Evolutionary conservation across 2,797 vertebrate genomes (phyloP), one percentile per base, ranked within the genome.

Genomic region (Parauchenoglanis punctatus): DNA sequence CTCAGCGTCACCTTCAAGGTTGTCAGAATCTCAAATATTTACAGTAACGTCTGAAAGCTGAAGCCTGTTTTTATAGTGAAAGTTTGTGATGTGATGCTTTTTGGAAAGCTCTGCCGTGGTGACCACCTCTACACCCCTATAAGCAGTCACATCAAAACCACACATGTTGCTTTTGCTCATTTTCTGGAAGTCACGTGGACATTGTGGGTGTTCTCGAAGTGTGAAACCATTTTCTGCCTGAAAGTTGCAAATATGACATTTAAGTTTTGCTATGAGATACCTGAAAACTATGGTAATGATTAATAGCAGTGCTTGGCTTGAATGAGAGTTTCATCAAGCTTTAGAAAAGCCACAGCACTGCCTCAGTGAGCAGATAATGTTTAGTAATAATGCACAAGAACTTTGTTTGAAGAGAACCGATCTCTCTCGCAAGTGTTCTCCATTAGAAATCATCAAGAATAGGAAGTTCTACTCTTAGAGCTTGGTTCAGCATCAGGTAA

Each of bases 131-230:
- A 56, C 17, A 78, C 18, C 49, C 5, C 28, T 7, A 23, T 4
- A 20, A 25, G 65, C 40, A 59, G 72, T 58, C 73, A 80, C 11
- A 70, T 70, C n/a, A 59, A 84, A 87, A 76, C 82, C 63, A 83
- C 67, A 81, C n/a, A 6, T 17, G 28, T 59, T 17, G 68, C 80
- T 65, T 52, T 11, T 23, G n/a, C n/a, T 72, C 85, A 73, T 49
- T 63, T 75, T 17, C 80, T n/a, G 86, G 18, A 83, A 87, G 56
- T 87, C 85, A 87, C 67, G 11, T 82, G 85, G 18, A 35, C 52
- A 5, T 49, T 54, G 68, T 63, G 80, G 67, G 46, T 40, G 49
- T 46, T 2, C 18, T 58, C 4, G 56, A 63, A 25, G 77, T 35
- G 28, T 72, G 52, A 28, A 58, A 46, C 5, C 2, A 6, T 61